phyloP scores from a whole-genome alignment of 1,140 invertebrate species.

The Aricia agestis region DNA sequence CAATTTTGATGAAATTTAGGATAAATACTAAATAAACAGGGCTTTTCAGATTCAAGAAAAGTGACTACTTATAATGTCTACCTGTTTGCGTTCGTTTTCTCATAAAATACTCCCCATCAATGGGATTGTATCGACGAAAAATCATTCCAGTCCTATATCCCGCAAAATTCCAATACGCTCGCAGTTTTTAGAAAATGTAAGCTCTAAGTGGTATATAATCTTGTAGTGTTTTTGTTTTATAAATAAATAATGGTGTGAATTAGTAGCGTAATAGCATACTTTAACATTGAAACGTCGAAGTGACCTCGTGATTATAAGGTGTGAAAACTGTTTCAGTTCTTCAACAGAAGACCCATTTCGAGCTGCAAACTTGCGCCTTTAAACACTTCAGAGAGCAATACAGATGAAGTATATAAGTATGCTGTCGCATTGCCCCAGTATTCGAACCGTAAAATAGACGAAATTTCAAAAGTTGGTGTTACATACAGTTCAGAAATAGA shows the following conservation, averaged over 20 bases:
- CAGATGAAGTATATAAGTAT: constrained; percentile 50
- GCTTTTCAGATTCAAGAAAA: constrained; percentile 32
- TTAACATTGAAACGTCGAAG: constrained; percentile 11
- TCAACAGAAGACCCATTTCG: constrained; percentile 58
- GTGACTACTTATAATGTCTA: constrained; percentile 56
- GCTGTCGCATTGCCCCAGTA: constrained; percentile 37
- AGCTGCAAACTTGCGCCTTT: constrained; percentile 53
- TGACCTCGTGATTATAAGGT: constrained; percentile 32
- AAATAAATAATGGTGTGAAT: not conserved
- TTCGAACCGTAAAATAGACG: constrained; percentile 27
- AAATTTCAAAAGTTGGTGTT: constrained; percentile 30
- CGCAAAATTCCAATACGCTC: constrained; percentile 63
- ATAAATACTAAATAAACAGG: constrained; percentile 4
- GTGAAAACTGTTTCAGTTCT: constrained; percentile 45
- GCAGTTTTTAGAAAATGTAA: constrained; percentile 71
- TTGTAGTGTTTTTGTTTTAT: not conserved
- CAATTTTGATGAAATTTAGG: constrained; percentile 6
- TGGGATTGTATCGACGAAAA: constrained; percentile 68
- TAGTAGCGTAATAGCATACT: not conserved
- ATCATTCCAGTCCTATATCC: constrained; percentile 61
- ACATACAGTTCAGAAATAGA: constrained; percentile 29
- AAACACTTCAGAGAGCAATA: constrained; percentile 41
- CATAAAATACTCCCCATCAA: constrained; percentile 69
- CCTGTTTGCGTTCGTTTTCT: constrained; percentile 65
- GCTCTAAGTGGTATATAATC: constrained; percentile 28